phyloP scores from a whole-genome alignment of 2,888 invertebrate genomes.

The Adelognathus sp. region DNA sequence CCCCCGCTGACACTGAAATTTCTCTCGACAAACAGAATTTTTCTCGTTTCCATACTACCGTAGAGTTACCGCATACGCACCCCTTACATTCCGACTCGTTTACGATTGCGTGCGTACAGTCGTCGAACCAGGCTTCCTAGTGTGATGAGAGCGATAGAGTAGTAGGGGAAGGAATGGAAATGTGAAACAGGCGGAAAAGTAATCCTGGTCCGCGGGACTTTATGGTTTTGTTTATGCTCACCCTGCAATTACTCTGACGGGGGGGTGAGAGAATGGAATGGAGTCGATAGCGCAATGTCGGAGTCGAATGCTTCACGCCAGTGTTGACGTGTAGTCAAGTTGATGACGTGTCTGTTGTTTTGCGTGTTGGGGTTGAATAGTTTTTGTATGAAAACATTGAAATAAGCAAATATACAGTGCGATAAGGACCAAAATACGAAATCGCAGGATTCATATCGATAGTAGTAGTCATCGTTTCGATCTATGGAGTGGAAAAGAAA shows the following conservation, averaged over 20 bases:
- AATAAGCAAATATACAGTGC: neutral
- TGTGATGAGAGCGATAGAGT: conserved; percentile 8
- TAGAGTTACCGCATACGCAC: conserved; percentile 26
- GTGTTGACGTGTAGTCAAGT: conserved; percentile 24
- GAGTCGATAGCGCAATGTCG: conserved; percentile 7
- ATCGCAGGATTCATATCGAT: neutral
- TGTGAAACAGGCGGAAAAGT: conserved; percentile 67
- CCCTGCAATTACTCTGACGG: conserved; percentile 72
- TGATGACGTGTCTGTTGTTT: conserved; percentile 21
- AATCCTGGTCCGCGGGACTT: conserved; percentile 68
- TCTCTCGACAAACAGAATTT: conserved; percentile 34
- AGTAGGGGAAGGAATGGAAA: neutral
- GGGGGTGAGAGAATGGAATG: conserved; percentile 29
- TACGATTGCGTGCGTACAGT: neutral
- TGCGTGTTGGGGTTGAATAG: neutral
- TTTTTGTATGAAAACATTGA: neutral
- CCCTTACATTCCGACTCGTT: neutral
- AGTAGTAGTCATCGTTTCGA: neutral
- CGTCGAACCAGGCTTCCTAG: neutral
- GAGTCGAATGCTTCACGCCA: neutral
- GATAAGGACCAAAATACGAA: neutral
- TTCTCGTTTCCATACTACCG: conserved; percentile 1
- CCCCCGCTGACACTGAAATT: conserved; percentile 29
- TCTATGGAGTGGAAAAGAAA: neutral
- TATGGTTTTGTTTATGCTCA: conserved; percentile 75